Percentiles rank a stretch among this genome's conserved stretches.
Evolutionary conservation across 1,140 invertebrate species (phyloP).

Genomic region (Sminthurinus signatus): DNA sequence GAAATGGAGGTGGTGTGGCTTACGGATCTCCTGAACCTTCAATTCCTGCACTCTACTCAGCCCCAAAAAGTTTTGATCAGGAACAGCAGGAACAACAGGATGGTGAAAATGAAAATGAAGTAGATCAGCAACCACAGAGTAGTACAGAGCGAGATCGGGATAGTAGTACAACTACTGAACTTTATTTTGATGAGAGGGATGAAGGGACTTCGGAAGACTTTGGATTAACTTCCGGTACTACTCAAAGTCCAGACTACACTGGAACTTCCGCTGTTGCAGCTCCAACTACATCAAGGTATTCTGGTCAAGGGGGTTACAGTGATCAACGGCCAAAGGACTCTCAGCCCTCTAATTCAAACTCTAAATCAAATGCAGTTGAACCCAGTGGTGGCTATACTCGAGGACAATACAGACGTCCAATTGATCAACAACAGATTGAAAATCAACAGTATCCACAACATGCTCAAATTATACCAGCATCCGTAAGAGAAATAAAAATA

Average conservation of each 20-base stretch:
- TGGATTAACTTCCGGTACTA: neutral
- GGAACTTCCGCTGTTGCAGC: neutral
- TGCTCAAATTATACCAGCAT: neutral
- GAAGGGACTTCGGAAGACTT: conserved; percentile 25
- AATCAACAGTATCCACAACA: conserved; percentile 17
- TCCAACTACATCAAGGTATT: neutral
- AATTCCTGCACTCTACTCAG: conserved; percentile 19
- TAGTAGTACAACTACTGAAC: neutral
- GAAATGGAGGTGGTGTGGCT: no score
- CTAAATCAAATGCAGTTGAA: neutral
- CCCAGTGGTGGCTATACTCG: neutral
- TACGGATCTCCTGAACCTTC: neutral
- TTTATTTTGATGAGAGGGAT: conserved; percentile 6
- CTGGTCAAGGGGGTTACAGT: neutral
- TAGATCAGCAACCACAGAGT: conserved; percentile 7
- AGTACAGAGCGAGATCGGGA: neutral
- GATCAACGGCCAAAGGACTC: neutral
- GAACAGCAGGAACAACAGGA: neutral
- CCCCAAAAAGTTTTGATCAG: conserved; percentile 10
- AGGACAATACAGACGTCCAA: neutral
- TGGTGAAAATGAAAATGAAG: no score
- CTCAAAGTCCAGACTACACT: neutral
- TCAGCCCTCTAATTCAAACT: neutral
- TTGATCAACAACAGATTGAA: conserved; percentile 34
- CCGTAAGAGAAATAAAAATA: neutral